Percentiles rank a stretch among this genome's conserved stretches.
Evolutionary conservation across 2,113 vertebrate species (phyloP).

Genomic region (Saccopteryx leptura): DNA sequence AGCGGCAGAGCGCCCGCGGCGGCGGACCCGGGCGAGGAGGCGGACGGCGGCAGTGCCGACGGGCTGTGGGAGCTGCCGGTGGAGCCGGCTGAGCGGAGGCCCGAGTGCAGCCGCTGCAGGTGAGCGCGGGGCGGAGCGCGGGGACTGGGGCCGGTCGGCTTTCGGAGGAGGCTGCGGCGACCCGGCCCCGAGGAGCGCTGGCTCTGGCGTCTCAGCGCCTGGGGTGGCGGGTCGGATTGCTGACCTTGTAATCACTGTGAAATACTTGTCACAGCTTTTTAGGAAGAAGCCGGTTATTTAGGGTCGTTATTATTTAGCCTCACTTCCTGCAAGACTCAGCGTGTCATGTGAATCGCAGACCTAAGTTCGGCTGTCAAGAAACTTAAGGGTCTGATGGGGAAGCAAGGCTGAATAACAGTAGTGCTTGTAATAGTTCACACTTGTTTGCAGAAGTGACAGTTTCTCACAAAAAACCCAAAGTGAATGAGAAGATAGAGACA

Average conservation of each 20-base stretch:
- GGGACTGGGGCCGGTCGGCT: no score
- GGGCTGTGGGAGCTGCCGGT: conserved; percentile 92
- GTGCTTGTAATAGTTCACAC: not conserved
- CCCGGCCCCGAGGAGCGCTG: accelerated
- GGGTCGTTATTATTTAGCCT: not conserved
- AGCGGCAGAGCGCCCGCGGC: not conserved
- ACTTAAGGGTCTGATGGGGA: not conserved
- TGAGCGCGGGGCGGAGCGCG: conserved; percentile 79
- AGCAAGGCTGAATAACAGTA: not conserved
- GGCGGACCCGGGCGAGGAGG: not conserved
- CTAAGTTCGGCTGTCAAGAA: not conserved
- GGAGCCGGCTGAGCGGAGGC: conserved; percentile 91
- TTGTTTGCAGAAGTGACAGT: not conserved
- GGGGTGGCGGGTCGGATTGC: accelerated
- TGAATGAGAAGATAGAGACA: not conserved
- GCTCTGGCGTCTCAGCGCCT: accelerated
- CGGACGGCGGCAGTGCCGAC: conserved; percentile 84
- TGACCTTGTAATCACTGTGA: not conserved
- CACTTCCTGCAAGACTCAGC: not conserved
- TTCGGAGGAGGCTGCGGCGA: not conserved
- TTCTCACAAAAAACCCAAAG: not conserved
- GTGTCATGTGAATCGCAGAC: not conserved
- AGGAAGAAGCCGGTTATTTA: not conserved
- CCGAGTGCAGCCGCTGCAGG: conserved; percentile 94
- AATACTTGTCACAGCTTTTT: no score